Evolutionary conservation across 2,888 invertebrate species (phyloP).

Genomic region (Macrosiphum euphorbiae): DNA sequence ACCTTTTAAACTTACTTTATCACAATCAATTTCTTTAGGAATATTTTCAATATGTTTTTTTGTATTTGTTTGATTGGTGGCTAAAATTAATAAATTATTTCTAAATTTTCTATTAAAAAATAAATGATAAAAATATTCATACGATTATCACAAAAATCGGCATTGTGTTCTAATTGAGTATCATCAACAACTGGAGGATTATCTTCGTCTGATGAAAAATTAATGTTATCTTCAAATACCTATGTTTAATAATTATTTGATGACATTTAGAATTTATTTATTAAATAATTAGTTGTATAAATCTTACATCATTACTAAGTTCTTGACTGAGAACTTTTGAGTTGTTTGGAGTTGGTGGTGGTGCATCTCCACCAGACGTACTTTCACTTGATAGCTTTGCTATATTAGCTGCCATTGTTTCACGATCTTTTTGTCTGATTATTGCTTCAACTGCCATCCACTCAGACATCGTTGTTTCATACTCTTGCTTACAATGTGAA

Average conservation of each 20-base stretch:
- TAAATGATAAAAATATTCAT: not conserved
- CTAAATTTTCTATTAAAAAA: not conserved
- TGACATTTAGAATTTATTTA: not conserved
- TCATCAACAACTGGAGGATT: conserved; percentile 66
- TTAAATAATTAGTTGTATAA: not conserved
- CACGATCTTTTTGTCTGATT: conserved; percentile 84
- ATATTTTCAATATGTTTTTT: conserved; percentile 15
- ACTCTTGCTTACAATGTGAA: conserved; percentile 79
- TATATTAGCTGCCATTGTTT: conserved; percentile 86
- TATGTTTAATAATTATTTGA: conserved; percentile 67
- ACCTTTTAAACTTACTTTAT: conserved; percentile 44
- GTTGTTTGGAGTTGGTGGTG: conserved; percentile 69
- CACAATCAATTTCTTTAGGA: conserved; percentile 44
- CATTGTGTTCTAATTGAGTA: conserved; percentile 59
- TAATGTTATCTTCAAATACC: conserved; percentile 76
- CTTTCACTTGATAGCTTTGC: conserved; percentile 87
- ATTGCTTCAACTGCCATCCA: conserved; percentile 97
- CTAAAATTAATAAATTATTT: conserved; percentile 24
- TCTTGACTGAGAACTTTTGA: conserved; percentile 70
- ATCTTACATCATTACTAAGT: conserved; percentile 73
- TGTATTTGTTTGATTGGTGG: not conserved
- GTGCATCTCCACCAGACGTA: conserved; percentile 72
- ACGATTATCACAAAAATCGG: conserved; percentile 17
- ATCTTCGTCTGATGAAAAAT: conserved; percentile 73
- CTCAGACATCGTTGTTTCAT: conserved; percentile 93